Evolutionary conservation across 2,113 vertebrate species (phyloP).

Genomic region (Ovis canadensis): DNA sequence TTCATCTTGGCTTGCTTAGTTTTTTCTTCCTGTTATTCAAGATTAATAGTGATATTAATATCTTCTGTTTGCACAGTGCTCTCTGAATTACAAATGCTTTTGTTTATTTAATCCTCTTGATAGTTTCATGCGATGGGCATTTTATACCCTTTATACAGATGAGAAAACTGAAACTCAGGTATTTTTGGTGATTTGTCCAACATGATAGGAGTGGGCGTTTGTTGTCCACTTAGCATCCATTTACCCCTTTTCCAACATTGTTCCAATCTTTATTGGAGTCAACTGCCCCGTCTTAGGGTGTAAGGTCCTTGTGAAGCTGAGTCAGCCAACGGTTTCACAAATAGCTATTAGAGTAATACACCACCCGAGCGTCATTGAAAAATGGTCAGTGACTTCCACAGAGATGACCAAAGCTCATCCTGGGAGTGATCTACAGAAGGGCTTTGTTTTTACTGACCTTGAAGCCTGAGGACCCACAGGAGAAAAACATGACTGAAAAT

Average conservation of each 20-base stretch:
- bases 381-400: neutral
- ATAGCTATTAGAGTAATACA: neutral
- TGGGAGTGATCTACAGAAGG: neutral
- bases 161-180: neutral
- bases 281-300: neutral
- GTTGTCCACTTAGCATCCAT: neutral
- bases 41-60: neutral
- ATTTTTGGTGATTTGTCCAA: neutral
- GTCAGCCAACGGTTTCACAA: neutral
- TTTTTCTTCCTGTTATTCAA: neutral
- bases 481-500: neutral
- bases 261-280: neutral
- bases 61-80: neutral
- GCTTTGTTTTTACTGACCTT: neutral
- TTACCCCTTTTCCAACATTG: neutral
- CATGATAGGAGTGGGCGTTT: neutral
- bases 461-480: neutral
- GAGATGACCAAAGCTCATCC: neutral
- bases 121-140: neutral
- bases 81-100: neutral
- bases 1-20: neutral
- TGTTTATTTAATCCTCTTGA: neutral
- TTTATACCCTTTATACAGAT: neutral
- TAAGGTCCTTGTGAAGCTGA: neutral
- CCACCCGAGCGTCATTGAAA: neutral